Base-by-base conservation (phyloP, 2,888 invertebrate genomes). In the Tridacna gigas region DNA sequence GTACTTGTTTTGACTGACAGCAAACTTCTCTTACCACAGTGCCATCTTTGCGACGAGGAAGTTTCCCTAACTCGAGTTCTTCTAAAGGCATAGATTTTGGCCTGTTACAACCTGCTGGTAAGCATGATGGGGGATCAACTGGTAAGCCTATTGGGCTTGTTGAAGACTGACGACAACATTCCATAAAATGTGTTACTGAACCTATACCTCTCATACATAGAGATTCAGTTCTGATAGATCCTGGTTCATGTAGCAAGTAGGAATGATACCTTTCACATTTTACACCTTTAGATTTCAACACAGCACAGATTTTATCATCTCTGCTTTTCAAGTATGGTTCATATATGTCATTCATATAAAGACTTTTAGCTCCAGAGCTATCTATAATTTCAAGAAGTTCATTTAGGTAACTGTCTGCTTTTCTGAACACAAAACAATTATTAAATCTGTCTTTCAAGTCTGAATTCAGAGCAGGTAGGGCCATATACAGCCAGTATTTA, bases 181-280 rank as follows among this genome's bases (percentile, higher is more conserved):
- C 89, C 90, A 91, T 90, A 74, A 91, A 91, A 67, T 91, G 91
- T 9, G 86, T 86, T 0, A 91, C 91, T 15, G 91, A 91, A 0
- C 91, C 91, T 13, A 90, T 79, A 26, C 90, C 91, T 79, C 89
- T 75, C 88, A 90, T 89, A 15, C 90, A 89, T 12, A 88, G 63
- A 56, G 88, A 83, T 63, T 89, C 90, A n/a, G 89, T 88, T 45
- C 81, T 86, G 25, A 90, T 82, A 13, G 89, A 84, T n/a, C 80
- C 84, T 26, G 91, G 91, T 51, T 89, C 86, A 85, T 91, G 85
- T 13, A 91, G 78, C 25, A 90, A 76, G 66, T 89, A 89, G 13
- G 91, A 91, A 69, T 89, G 86, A 76, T 78, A 87, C 51, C 89
- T 77, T 63, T 88, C 81, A 71, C 89, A 88, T 25, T 74, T 83